A percentile compares a stretch with the other conserved stretches of the same genome.
Evolutionary conservation across 2,113 vertebrate species (phyloP).

Genomic region (Bagarius yarrelli): DNA sequence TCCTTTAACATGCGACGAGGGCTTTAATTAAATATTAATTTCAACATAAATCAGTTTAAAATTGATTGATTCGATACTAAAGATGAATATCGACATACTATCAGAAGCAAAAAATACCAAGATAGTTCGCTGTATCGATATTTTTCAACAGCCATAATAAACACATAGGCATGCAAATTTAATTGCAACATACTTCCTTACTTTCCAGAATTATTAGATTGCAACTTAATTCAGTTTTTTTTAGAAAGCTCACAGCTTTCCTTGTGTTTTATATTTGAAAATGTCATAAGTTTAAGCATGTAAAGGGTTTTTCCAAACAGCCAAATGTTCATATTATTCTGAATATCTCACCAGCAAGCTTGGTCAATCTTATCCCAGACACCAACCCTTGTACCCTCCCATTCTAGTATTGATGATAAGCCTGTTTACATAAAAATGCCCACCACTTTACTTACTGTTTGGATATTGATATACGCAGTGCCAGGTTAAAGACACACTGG

Average conservation of each 20-base stretch:
- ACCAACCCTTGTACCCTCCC: conserved; percentile 48
- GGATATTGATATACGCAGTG: conserved; percentile 12
- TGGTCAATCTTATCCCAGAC: conserved; percentile 58
- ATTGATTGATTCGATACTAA: too few species aligned
- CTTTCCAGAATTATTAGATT: neutral
- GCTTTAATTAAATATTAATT: too few species aligned
- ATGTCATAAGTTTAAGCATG: neutral
- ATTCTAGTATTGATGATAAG: conserved; percentile 46
- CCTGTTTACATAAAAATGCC: conserved; percentile 1
- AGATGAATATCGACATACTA: too few species aligned
- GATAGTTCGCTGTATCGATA: too few species aligned
- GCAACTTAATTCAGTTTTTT: neutral
- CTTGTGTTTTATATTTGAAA: neutral
- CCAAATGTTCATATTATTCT: neutral
- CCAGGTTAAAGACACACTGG: conserved; percentile 32
- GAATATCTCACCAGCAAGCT: conserved; percentile 42
- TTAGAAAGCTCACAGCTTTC: neutral
- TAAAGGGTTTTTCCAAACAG: conserved; percentile 11
- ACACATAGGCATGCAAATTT: too few species aligned
- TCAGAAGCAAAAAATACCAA: too few species aligned
- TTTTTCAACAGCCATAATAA: too few species aligned
- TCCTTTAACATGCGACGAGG: too few species aligned
- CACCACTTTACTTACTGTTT: neutral
- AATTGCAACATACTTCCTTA: neutral
- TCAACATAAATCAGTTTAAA: too few species aligned